A percentile compares a stretch with the other conserved stretches of the same genome.
phyloP scores from a whole-genome alignment of 2,113 vertebrate genomes.

The Coryphaenoides rupestris region DNA sequence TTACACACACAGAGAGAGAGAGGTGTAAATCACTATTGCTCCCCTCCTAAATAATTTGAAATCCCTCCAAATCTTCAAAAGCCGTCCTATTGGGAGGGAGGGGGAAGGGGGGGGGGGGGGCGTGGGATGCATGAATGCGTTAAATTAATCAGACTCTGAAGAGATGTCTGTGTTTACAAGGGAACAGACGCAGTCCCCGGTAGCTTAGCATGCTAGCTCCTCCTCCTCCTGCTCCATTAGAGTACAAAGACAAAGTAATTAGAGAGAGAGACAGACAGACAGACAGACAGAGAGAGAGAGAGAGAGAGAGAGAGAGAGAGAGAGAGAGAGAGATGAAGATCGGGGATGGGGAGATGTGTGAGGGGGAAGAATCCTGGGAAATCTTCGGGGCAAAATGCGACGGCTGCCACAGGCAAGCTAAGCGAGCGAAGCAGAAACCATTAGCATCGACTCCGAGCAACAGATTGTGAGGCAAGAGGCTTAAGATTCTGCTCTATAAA shows the following conservation, averaged over 20 bases:
- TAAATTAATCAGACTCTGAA: slow-evolving; percentile 14
- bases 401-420: slow-evolving; percentile 24
- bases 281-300: slow-evolving; percentile 23
- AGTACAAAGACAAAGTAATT: too few species aligned
- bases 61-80: slow-evolving; percentile 34
- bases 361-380: slow-evolving; percentile 24
- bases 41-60: slow-evolving; percentile 38
- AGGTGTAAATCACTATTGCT: slow-evolving; percentile 22
- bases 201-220: too few species aligned
- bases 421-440: slow-evolving; percentile 32
- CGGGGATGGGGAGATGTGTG: slow-evolving; percentile 7
- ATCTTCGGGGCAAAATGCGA: slow-evolving; percentile 35
- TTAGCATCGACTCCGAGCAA: slow-evolving; percentile 29
- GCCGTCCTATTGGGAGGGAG: slow-evolving; percentile 21
- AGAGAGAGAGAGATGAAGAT: slow-evolving; percentile 7
- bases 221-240: too few species aligned
- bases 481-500: too few species aligned
- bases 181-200: not conserved
- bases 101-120: not conserved
- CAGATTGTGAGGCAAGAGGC: slow-evolving; percentile 29
- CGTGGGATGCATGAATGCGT: too few species aligned
- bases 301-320: not conserved
- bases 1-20: not conserved
- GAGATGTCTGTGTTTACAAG: slow-evolving; percentile 10
- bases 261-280: too few species aligned